Base-by-base conservation (phyloP, 2,888 invertebrate genomes). In the Chydorus sphaericus region DNA sequence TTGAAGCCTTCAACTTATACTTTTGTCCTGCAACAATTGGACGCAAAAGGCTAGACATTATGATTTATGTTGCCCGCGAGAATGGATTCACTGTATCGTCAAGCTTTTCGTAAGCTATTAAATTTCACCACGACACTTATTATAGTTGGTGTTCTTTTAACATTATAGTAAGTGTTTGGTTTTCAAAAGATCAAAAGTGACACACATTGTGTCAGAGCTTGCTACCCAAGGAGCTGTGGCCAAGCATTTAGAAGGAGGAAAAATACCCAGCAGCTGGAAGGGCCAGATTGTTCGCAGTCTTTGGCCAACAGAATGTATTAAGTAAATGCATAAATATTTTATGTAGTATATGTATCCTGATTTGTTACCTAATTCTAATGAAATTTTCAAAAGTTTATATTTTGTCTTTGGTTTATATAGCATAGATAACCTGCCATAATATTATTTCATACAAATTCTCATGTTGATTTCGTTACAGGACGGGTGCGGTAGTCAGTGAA, bases 121-220 rank as follows among this genome's bases (percentile, higher is more conserved):
- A 23, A 16, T 11, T 8, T 44, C 10, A 20, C 16, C 26, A 8
- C 14, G n/a, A 16, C 31, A 54, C 14, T 48, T 3, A 20, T 48
- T 3, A n/a, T 4, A 20, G 4, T 48, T 20, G 7, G 20, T 29
- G 23, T 3, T 38, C 6, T 28, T 26, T 8, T 2, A 23, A 10
- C 6, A n/a, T 6, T 26, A 38, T 10, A 33, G 4, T 8, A 26
- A 20, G 26, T 49, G 1, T 10, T 10, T 31, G 16, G 2, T 18
- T 50, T 38, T 39, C 6, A 16, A 48, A 1, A 57, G 57, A 5
- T 4, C 18, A 30, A 30, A 23, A 31, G 57, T 57, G 5, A 57
- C 57, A 2, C 57, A 57, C 28, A 29, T 57, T 2, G 11, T 57
- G 14, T 36, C 57, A 28, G 57, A 57, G 20, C 36, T 57, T 18